phyloP scores from a whole-genome alignment of 2,888 invertebrate genomes.

The Xanthorhoe spadicearia region DNA sequence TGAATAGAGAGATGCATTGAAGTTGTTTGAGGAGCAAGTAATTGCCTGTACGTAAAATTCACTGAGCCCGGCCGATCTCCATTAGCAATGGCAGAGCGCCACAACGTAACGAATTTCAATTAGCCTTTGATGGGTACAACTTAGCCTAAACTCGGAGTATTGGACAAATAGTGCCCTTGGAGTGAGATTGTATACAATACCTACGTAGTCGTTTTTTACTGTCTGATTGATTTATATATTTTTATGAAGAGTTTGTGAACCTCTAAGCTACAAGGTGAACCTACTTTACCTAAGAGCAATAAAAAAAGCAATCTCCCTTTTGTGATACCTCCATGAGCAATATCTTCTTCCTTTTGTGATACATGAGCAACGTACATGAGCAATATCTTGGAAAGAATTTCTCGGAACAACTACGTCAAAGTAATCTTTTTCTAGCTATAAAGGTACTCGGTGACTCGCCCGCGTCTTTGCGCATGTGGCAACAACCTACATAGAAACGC shows the following conservation, averaged over 20 bases:
- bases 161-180: neutral
- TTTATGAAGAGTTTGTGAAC: too few relatives aligned
- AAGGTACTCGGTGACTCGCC: too few relatives aligned
- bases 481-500: too few relatives aligned
- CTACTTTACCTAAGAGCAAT: neutral
- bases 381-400: neutral
- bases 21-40: neutral
- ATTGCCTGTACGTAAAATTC: neutral
- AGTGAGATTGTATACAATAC: neutral
- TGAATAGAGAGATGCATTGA: neutral
- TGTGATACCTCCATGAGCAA: too few relatives aligned
- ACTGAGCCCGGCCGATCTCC: neutral
- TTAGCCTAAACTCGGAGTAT: neutral
- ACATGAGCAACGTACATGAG: too few relatives aligned
- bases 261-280: too few relatives aligned
- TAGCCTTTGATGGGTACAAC: constrained; percentile 26
- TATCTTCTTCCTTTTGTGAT: too few relatives aligned
- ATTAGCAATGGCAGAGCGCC: constrained; percentile 12
- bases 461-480: too few relatives aligned
- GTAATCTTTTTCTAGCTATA: neutral
- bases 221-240: too few relatives aligned
- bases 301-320: neutral
- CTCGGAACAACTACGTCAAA: neutral
- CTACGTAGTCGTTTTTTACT: too few relatives aligned
- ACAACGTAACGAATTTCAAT: constrained; percentile 26